These are phyloP conservation scores for Muscidifurax raptorellus DNA, from an alignment of 1,140 invertebrate species.

Conservation along the genomic window DNA sequence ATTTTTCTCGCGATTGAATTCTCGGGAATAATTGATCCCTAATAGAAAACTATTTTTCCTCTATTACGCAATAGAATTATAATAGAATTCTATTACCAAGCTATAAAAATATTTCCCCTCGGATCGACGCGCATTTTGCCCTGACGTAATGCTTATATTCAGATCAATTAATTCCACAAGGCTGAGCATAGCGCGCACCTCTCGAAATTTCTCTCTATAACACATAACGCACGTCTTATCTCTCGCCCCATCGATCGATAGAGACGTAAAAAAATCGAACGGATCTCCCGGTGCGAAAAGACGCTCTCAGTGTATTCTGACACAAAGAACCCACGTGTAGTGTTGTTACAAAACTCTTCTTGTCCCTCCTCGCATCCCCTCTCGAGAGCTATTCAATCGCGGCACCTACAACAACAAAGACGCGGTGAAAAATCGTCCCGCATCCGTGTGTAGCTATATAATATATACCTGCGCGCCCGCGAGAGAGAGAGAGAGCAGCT, in stretches of 20 bases:
- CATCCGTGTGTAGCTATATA: neutral
- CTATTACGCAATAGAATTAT: neutral
- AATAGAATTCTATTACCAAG: neutral
- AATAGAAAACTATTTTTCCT: neutral
- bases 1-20: neutral
- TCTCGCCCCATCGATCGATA: neutral
- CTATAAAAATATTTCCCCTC: neutral
- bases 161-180: conserved; percentile 8
- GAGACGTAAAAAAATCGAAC: neutral
- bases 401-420: neutral
- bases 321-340: neutral
- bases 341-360: neutral
- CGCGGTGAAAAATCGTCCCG: neutral
- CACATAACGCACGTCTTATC: neutral
- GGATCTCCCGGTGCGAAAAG: neutral
- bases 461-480: neutral
- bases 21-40: neutral
- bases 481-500: neutral
- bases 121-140: neutral
- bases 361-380: neutral
- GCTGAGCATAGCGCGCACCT: neutral
- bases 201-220: neutral
- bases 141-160: neutral
- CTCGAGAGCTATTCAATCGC: neutral
- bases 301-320: neutral